Evolutionary conservation across 2,888 invertebrate genomes (phyloP).

Genomic region (Spisula solida): DNA sequence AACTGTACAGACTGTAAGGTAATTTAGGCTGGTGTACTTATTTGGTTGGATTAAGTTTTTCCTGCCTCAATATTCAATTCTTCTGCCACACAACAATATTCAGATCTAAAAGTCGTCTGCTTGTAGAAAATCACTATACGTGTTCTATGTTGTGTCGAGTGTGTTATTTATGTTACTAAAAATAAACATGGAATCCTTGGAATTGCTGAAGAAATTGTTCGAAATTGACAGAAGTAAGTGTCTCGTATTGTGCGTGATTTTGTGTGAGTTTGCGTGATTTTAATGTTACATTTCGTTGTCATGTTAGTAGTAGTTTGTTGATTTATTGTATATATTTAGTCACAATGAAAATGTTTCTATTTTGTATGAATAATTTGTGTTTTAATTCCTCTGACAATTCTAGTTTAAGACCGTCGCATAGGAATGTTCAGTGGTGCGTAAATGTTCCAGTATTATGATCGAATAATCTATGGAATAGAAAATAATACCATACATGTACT

Average conservation of each 20-base stretch:
- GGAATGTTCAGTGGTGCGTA: background rate
- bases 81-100: constrained; percentile 16
- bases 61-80: constrained; percentile 4
- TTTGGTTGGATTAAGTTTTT: constrained; percentile 17
- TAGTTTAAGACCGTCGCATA: background rate
- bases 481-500: background rate
- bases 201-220: constrained; percentile 66
- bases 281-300: background rate
- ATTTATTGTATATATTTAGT: background rate
- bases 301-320: background rate
- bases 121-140: constrained; percentile 27
- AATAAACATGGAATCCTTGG: constrained; percentile 60
- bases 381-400: background rate
- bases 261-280: background rate
- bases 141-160: constrained; percentile 16
- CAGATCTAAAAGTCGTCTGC: constrained; percentile 13
- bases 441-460: background rate
- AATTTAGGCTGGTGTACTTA: background rate
- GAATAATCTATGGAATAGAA: background rate
- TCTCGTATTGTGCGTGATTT: constrained; percentile 20
- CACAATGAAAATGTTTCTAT: background rate
- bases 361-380: background rate
- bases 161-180: constrained; percentile 29
- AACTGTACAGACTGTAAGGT: background rate
- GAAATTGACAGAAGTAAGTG: constrained; percentile 67